phyloP scores from a whole-genome alignment of 2,113 vertebrate genomes.

The Pomatorhinus ruficollis region DNA sequence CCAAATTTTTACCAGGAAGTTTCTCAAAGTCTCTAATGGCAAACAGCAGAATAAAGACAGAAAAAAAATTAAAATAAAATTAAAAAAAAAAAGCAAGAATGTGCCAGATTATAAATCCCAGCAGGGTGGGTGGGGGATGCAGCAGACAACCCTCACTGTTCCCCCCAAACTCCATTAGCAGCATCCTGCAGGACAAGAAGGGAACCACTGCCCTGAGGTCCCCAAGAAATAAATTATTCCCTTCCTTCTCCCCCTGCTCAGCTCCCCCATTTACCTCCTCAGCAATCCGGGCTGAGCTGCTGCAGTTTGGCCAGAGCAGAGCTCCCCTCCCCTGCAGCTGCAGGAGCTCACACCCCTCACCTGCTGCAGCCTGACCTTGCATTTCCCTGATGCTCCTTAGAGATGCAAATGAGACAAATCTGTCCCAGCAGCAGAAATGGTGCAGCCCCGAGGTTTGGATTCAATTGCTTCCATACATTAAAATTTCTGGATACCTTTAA shows the following conservation, averaged over 20 bases:
- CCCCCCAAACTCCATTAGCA: not conserved
- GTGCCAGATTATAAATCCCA: not conserved
- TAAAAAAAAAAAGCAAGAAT: not conserved
- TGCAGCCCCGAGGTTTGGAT: not conserved
- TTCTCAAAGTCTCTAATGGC: not conserved
- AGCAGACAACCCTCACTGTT: not conserved
- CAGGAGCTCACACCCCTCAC: not conserved
- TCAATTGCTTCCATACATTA: not conserved
- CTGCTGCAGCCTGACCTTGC: not conserved
- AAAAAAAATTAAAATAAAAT: no score
- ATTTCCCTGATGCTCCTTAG: not conserved
- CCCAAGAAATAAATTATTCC: accelerated
- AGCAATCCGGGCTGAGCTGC: not conserved
- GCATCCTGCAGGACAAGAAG: not conserved
- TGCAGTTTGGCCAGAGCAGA: not conserved
- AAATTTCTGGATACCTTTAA: not conserved
- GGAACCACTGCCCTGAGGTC: not conserved
- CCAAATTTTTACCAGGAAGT: not conserved
- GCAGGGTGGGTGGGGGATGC: accelerated
- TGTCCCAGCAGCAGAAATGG: not conserved
- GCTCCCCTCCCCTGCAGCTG: not conserved
- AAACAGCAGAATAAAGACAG: not conserved
- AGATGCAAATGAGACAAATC: not conserved
- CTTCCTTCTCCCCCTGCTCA: no score
- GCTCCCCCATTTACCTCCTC: not conserved